Evolutionary conservation across 1,140 invertebrate species (phyloP).

Genomic region (Lucilia cuprina): DNA sequence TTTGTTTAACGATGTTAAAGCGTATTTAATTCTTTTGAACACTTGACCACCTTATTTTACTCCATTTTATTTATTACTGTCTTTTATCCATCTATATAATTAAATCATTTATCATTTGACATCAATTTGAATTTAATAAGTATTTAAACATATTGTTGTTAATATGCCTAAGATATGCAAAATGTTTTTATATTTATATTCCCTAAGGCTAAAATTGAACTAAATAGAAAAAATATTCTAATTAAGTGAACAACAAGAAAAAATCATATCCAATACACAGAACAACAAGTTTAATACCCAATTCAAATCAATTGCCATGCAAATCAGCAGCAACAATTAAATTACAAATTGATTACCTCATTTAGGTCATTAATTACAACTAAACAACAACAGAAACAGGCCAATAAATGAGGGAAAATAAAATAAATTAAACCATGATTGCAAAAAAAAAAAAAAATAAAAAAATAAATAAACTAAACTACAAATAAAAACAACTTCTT

Average conservation of each 20-base stretch:
- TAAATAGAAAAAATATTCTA: neutral
- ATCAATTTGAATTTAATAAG: neutral
- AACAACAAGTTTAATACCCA: neutral
- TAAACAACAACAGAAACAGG: neutral
- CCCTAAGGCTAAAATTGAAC: neutral
- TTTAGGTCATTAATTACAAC: conserved; percentile 30
- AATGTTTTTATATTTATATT: neutral
- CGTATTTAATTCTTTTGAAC: too few species aligned
- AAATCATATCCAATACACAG: neutral
- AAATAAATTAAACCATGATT: conserved; percentile 2
- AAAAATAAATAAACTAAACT: neutral
- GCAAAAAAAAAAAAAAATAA: neutral
- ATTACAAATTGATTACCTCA: conserved; percentile 28
- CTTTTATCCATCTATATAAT: too few species aligned
- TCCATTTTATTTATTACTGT: too few species aligned
- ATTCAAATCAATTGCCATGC: neutral
- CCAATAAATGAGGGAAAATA: neutral
- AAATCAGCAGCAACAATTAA: conserved; percentile 24
- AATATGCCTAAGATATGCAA: conserved; percentile 11
- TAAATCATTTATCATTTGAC: neutral
- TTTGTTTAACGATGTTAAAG: too few species aligned
- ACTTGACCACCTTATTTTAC: too few species aligned
- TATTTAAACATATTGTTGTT: neutral
- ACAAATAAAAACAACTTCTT: neutral
- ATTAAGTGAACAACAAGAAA: conserved; percentile 2